Conservation (phyloP, 2,113 vertebrate species). For the Tragulus kanchil region DNA sequence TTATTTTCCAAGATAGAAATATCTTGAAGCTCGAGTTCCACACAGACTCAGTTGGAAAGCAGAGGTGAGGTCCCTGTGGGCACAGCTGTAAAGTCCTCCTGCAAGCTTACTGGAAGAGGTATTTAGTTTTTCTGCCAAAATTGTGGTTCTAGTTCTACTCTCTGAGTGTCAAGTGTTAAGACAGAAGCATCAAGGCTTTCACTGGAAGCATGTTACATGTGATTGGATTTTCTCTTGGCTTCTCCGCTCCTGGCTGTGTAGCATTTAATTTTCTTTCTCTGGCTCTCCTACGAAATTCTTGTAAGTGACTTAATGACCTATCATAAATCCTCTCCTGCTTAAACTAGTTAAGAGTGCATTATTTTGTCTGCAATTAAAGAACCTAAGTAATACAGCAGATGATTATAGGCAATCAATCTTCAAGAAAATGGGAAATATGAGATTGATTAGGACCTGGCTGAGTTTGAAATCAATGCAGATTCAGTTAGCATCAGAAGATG, state of each 20-base stretch:
- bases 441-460: conserved; percentile 13
- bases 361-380: conserved; percentile 60
- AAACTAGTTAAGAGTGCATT: conserved; percentile 3
- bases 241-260: neutral
- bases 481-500: conserved; percentile 8
- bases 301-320: conserved; percentile 52
- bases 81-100: neutral
- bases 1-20: neutral
- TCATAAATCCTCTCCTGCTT: conserved; percentile 62
- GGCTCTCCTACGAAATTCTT: conserved; percentile 38
- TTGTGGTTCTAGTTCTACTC: neutral
- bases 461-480: conserved; percentile 55
- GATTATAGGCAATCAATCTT: conserved; percentile 64
- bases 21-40: neutral
- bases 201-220: neutral
- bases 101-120: neutral
- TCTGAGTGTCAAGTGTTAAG: neutral
- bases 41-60: neutral
- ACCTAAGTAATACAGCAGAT: conserved; percentile 28
- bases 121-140: neutral
- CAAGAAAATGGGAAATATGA: conserved; percentile 43
- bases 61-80: neutral
- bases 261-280: neutral
- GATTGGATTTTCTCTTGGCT: neutral
- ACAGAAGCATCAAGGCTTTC: neutral